Evolutionary conservation across 1,140 invertebrate species (phyloP).

Genomic region (Macrosteles quadrilineatus): DNA sequence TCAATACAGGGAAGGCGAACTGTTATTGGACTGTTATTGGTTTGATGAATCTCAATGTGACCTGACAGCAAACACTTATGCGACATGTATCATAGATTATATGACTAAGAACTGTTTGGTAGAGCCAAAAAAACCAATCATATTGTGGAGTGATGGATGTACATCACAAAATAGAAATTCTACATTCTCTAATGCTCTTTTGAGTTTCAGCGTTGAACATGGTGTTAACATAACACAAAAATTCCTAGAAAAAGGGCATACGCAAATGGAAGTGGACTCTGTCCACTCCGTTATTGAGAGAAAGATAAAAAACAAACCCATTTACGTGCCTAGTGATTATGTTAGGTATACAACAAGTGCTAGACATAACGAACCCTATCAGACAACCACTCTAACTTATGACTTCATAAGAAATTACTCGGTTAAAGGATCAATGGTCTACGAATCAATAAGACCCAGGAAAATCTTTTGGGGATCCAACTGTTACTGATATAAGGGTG

Average conservation of each 20-base stretch:
- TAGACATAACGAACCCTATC: not conserved
- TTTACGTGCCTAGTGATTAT: slow-evolving; percentile 28
- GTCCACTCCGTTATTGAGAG: slow-evolving; percentile 46
- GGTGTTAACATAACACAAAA: slow-evolving; percentile 49
- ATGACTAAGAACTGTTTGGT: slow-evolving; percentile 34
- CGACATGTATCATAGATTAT: slow-evolving; percentile 46
- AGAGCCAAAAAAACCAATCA: not conserved
- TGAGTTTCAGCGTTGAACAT: slow-evolving; percentile 40
- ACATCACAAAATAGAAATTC: slow-evolving; percentile 48
- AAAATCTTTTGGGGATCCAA: not conserved
- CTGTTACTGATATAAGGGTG: slow-evolving; percentile 15
- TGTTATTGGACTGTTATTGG: slow-evolving; percentile 50
- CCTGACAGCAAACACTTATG: slow-evolving; percentile 49
- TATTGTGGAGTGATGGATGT: slow-evolving; percentile 43
- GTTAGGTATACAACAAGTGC: not conserved
- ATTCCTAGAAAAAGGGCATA: slow-evolving; percentile 50
- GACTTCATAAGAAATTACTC: not conserved
- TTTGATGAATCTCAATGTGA: slow-evolving; percentile 51
- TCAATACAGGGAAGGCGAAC: slow-evolving; percentile 43
- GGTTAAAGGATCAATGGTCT: no score
- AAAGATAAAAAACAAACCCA: slow-evolving; percentile 37
- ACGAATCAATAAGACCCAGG: not conserved
- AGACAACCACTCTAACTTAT: not conserved
- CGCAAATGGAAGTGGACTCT: slow-evolving; percentile 51
- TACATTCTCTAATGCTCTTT: slow-evolving; percentile 46